Base-by-base conservation (phyloP, 2,888 invertebrate species). In the Trilocha varians region DNA sequence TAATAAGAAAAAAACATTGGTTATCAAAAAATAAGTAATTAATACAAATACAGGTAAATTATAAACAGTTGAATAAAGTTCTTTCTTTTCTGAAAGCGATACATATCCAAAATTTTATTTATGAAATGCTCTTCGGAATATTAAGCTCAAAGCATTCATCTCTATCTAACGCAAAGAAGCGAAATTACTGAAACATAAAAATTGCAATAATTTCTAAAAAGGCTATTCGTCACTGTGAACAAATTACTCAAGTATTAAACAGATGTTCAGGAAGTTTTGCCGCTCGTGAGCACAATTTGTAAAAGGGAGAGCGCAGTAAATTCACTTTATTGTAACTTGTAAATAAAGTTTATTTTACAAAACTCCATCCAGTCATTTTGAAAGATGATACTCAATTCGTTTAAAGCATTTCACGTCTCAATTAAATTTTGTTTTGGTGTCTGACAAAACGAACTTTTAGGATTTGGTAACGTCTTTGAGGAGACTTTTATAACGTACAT, bases 191-290 rank as follows among this genome's bases (percentile, higher is more conserved):
- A 9, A 25, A 25, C 6, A 25, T 5, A 25, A 25, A n/a, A 6
- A 25, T 25, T 11, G 4, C 25, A 9, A 25, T 25, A 41, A 41
- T 16, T 17, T 32, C 11, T 36, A 32, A 36, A 41, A 50, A 46
- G 47, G 48, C 51, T 46, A 59, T 66, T 57, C 62, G 47, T 61
- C 55, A 57, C 40, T 42, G 42, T 14, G 13, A 58, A 62, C 57
- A 59, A 59, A 65, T 60, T 50, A 50, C 54, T 50, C 37, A 36
- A 44, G 55, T 60, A 64, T 57, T 61, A 59, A 57, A 55, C 62
- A 60, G 63, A 62, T 67, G 63, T 61, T 60, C 42, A 54, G 46
- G 35, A 34, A 36, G 52, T 36, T 40, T 13, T 32, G 45, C 34
- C 42, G 44, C 40, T 50, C 52, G 59, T 57, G 59, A 53, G 53